Percentiles rank a stretch among this genome's conserved stretches.
phyloP scores from a whole-genome alignment of 2,888 invertebrate species.

The Plemyria rubiginata region DNA sequence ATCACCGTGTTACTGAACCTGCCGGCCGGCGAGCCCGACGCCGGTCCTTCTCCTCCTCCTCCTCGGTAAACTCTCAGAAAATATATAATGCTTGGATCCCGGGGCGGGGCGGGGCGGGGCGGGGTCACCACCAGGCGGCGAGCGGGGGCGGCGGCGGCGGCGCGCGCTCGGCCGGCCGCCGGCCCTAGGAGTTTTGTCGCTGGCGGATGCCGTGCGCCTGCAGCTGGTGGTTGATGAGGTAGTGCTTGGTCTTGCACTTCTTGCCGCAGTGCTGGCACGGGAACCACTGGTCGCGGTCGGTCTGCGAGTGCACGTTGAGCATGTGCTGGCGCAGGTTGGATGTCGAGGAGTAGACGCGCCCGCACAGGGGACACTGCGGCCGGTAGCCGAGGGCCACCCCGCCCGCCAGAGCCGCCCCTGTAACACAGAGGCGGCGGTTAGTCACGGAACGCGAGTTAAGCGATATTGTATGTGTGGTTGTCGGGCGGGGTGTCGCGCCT shows the following conservation, averaged over 20 bases:
- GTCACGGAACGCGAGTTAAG: constrained; percentile 66
- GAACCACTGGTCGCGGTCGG: constrained; percentile 89
- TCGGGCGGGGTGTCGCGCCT: constrained; percentile 74
- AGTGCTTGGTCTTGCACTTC: constrained; percentile 91
- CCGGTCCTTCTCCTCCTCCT: constrained; percentile 47
- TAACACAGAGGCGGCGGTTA: constrained; percentile 87
- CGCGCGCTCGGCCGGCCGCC: constrained; percentile 71
- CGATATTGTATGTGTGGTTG: constrained; percentile 75
- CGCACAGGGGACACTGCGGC: constrained; percentile 89
- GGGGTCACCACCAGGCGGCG: constrained; percentile 56
- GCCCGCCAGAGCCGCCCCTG: constrained; percentile 87
- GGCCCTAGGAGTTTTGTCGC: constrained; percentile 85
- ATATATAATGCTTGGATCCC: constrained; percentile 52
- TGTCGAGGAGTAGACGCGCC: constrained; percentile 89
- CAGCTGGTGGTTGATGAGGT: constrained; percentile 90
- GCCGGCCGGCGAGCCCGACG: constrained; percentile 67
- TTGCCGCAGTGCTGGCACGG: constrained; percentile 90
- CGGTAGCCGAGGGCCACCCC: constrained; percentile 83
- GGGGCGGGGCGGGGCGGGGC: constrained; percentile 45
- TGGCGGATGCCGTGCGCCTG: constrained; percentile 91
- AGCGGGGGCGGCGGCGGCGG: constrained; percentile 51
- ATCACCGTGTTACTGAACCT: constrained; percentile 65
- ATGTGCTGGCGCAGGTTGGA: constrained; percentile 91
- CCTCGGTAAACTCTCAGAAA: constrained; percentile 69
- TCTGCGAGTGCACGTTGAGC: constrained; percentile 90